A percentile compares a stretch with the other conserved stretches of the same genome.
Evolutionary conservation across 2,113 vertebrate genomes (phyloP).

Genomic region (Megatriorchis doriae): DNA sequence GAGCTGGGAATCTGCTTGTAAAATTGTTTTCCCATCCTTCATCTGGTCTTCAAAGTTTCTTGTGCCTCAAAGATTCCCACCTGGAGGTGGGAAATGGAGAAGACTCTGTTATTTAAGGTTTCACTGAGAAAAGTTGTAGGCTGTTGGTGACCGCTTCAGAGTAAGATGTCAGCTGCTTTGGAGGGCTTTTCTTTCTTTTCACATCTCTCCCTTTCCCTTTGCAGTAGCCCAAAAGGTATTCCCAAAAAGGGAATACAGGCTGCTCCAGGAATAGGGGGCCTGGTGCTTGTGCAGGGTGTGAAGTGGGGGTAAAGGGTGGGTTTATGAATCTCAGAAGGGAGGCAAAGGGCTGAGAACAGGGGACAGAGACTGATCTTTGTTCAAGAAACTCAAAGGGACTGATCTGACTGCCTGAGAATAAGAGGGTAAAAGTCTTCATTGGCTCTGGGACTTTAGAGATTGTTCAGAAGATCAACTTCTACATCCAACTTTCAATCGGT

Average conservation of each 20-base stretch:
- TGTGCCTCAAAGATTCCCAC: neutral
- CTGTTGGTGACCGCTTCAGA: neutral
- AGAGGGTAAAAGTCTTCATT: neutral
- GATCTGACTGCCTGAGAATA: neutral
- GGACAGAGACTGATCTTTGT: neutral
- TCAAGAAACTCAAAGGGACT: neutral
- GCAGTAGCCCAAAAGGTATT: neutral
- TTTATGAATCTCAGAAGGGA: neutral
- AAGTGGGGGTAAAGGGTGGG: neutral
- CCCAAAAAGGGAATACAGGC: neutral
- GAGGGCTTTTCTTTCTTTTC: neutral
- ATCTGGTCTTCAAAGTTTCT: neutral
- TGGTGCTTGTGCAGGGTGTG: neutral
- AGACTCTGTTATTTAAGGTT: neutral
- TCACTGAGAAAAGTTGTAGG: neutral
- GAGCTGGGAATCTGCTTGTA: neutral
- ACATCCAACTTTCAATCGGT: neutral
- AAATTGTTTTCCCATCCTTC: neutral
- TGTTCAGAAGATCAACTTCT: neutral
- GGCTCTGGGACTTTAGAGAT: neutral
- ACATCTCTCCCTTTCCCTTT: neutral
- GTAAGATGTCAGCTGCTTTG: neutral
- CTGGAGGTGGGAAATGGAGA: neutral
- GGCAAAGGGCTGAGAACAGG: neutral
- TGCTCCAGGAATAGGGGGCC: neutral